phyloP scores from a whole-genome alignment of 1,140 invertebrate species.

The Aradophagus sp. region DNA sequence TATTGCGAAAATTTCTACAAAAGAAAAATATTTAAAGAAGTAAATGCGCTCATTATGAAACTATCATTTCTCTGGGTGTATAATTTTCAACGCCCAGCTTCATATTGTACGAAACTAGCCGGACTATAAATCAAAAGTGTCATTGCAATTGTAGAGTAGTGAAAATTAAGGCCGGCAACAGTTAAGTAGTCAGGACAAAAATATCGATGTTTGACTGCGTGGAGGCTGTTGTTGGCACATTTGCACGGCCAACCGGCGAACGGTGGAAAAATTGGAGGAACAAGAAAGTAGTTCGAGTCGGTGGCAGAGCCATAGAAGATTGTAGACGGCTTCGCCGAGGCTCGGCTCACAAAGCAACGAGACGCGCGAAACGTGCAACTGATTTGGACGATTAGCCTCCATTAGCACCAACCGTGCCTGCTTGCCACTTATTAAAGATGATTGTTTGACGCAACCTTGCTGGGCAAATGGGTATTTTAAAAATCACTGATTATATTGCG shows the following conservation, averaged over 20 bases:
- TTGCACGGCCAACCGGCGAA: conserved; percentile 68
- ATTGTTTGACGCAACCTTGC: conserved; percentile 60
- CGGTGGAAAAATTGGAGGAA: conserved; percentile 72
- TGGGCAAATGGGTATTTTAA: conserved; percentile 52
- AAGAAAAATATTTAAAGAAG: too few species aligned
- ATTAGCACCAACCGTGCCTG: conserved; percentile 61
- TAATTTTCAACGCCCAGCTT: too few species aligned
- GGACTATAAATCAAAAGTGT: too few species aligned
- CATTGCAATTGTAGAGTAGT: too few species aligned
- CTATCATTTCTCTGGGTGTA: too few species aligned
- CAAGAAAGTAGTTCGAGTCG: conserved; percentile 32
- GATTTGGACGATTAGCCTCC: conserved; percentile 63
- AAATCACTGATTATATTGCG: conserved; percentile 52
- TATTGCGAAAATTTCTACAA: too few species aligned
- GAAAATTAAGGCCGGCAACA: too few species aligned
- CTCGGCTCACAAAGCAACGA: conserved; percentile 30
- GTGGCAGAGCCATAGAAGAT: conserved; percentile 62
- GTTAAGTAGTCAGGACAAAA: too few species aligned
- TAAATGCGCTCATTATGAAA: too few species aligned
- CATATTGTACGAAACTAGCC: too few species aligned
- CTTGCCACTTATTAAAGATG: conserved; percentile 63
- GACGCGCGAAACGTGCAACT: conserved; percentile 57
- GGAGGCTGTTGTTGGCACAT: conserved; percentile 68
- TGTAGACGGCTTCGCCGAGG: conserved; percentile 56
- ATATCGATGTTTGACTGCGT: too few species aligned